Conservation (phyloP, 2,113 vertebrate species). For the Gadus chalcogrammus region DNA sequence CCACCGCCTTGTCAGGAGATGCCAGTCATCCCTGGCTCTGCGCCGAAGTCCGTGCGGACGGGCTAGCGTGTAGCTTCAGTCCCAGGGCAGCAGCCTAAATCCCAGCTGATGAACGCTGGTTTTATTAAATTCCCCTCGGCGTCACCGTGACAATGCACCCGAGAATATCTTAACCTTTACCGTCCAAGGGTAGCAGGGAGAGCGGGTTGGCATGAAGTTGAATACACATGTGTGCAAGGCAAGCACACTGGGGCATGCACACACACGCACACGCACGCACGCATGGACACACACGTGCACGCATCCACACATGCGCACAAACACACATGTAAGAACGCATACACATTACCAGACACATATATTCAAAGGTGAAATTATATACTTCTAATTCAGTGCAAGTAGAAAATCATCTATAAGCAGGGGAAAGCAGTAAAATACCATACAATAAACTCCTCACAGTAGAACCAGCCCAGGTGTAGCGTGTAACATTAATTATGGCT, state of each 20-base stretch:
- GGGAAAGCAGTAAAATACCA: too few relatives aligned
- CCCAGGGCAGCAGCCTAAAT: constrained; percentile 17
- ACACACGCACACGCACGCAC: background rate
- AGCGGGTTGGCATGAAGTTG: background rate
- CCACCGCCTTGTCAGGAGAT: constrained; percentile 40
- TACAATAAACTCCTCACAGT: too few relatives aligned
- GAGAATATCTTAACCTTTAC: background rate
- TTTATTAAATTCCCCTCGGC: background rate
- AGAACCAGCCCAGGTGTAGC: too few relatives aligned
- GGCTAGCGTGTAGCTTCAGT: background rate
- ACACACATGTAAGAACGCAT: background rate
- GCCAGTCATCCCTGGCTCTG: constrained; percentile 43
- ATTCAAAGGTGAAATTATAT: too few relatives aligned
- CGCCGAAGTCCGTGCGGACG: constrained; percentile 34
- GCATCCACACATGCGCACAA: background rate
- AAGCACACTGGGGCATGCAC: too few relatives aligned
- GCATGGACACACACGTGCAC: background rate
- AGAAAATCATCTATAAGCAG: too few relatives aligned
- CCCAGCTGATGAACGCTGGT: constrained; percentile 23
- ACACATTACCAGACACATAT: too few relatives aligned
- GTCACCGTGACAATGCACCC: background rate
- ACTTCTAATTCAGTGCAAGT: too few relatives aligned
- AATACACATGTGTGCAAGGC: background rate
- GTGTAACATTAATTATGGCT: too few relatives aligned
- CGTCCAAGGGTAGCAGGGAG: background rate